Base-by-base conservation (phyloP, 2,113 vertebrate genomes). In the Pollachius pollachius region DNA sequence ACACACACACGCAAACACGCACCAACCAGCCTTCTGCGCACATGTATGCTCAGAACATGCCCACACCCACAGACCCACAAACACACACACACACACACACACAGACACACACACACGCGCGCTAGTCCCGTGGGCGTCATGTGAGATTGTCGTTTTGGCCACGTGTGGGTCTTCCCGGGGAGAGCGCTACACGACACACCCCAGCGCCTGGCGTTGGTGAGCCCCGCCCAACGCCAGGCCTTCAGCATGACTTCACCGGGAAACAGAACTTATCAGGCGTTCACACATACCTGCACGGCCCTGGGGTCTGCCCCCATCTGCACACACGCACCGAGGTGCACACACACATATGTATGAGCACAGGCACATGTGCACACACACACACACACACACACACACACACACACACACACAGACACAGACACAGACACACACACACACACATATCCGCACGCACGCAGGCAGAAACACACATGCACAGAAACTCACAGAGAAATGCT, bases 241-340 rank as follows among this genome's bases (percentile, higher is more conserved):
- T 88, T 93, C 94, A 95, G 90, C 92, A 80, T 52, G 59, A 71
- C 80, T 82, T 71, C 76, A 60, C 70, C 84, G 76, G 81, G 75
- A 85, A 82, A 84, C 80, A 78, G 77, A 83, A 78, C 80, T 88
- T 85, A 83, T 85, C 81, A 83, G 77, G 82, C 82, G 77, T 85
- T 88, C 85, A 88, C 82, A 76, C 77, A 86, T 82, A 82, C 79
- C 73, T 80, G 85, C 84, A 87, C 84, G 80, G 79, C 84, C 70
- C 76, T 67, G 13, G 77, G 69, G 81, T 72, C 64, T 82, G 73
- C 89, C 85, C 84, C 80, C 72, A 79, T 79, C 84, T 75, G 71
- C 82, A 76, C 72, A 81, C 79, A 80, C 76, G 72, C 34, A 56
- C 76, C 30, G 30, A 30, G 17, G 7, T 11, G 1, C 27, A 37